Percentiles rank a stretch among this genome's conserved stretches.
phyloP scores from a whole-genome alignment of 2,797 vertebrate genomes.

The Alauda arvensis region DNA sequence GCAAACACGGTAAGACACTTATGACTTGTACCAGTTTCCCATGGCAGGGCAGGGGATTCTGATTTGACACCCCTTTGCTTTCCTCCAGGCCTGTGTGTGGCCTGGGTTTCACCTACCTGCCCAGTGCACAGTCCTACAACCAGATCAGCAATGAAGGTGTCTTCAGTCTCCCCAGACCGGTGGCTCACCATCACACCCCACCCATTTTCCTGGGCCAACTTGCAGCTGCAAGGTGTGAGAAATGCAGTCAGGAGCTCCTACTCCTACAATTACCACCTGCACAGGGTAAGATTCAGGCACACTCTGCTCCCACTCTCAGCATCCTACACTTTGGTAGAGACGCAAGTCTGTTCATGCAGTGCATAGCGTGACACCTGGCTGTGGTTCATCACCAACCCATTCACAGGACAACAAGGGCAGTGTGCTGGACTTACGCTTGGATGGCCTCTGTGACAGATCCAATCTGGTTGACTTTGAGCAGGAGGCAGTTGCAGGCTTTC shows the following conservation, averaged over 20 bases:
- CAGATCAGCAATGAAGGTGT: slow-evolving; percentile 92
- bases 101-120: slow-evolving; percentile 77
- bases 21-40: not conserved
- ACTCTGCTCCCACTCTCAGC: not conserved
- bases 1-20: not conserved
- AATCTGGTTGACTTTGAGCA: slow-evolving; percentile 95
- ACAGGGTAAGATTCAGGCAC: not conserved
- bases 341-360: not conserved
- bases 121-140: slow-evolving; percentile 93
- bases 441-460: slow-evolving; percentile 91
- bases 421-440: slow-evolving; percentile 80
- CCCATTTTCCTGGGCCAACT: slow-evolving; percentile 90
- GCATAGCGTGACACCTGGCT: not conserved
- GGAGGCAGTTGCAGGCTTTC: slow-evolving; percentile 90
- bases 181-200: slow-evolving; percentile 97
- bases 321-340: not conserved
- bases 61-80: not conserved
- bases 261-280: not conserved
- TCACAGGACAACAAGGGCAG: not conserved
- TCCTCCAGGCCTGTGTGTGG: not conserved
- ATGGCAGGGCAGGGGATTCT: not conserved
- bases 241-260: not conserved
- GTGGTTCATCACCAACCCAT: not conserved
- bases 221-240: slow-evolving; percentile 75
- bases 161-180: slow-evolving; percentile 91